phyloP scores from a whole-genome alignment of 2,888 invertebrate species.

The Anthophora plumipes region DNA sequence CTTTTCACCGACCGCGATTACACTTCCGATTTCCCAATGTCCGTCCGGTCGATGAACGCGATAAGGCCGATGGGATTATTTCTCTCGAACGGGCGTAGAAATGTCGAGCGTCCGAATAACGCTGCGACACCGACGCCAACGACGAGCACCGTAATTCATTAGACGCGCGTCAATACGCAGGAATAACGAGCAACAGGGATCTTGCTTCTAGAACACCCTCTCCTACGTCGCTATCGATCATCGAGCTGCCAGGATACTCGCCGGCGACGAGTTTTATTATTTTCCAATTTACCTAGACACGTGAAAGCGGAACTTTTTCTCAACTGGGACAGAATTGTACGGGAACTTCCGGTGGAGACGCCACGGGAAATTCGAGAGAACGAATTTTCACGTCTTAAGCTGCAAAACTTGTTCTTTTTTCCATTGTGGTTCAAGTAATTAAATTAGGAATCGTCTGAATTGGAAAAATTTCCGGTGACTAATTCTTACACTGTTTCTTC shows the following conservation, averaged over 20 bases:
- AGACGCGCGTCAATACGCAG: conserved; percentile 58
- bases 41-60: conserved; percentile 29
- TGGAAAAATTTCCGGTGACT: too few relatives aligned
- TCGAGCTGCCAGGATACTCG: neutral
- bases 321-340: neutral
- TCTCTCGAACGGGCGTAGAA: conserved; percentile 18
- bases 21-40: conserved; percentile 29
- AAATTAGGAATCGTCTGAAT: too few relatives aligned
- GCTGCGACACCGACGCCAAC: neutral
- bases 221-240: neutral
- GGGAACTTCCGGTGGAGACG: neutral
- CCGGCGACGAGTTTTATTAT: neutral
- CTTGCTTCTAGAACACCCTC: neutral
- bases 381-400: too few relatives aligned
- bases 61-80: conserved; percentile 41
- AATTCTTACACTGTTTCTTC: too few relatives aligned
- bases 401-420: too few relatives aligned
- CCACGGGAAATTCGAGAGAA: neutral
- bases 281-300: too few relatives aligned
- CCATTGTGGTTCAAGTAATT: too few relatives aligned
- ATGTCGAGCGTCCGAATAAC: conserved; percentile 4
- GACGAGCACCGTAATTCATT: conserved; percentile 53
- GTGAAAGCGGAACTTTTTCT: neutral
- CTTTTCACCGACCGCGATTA: neutral
- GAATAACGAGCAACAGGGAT: conserved; percentile 57